Base-by-base conservation (phyloP, 2,113 vertebrate genomes). In the Antigone vipio region DNA sequence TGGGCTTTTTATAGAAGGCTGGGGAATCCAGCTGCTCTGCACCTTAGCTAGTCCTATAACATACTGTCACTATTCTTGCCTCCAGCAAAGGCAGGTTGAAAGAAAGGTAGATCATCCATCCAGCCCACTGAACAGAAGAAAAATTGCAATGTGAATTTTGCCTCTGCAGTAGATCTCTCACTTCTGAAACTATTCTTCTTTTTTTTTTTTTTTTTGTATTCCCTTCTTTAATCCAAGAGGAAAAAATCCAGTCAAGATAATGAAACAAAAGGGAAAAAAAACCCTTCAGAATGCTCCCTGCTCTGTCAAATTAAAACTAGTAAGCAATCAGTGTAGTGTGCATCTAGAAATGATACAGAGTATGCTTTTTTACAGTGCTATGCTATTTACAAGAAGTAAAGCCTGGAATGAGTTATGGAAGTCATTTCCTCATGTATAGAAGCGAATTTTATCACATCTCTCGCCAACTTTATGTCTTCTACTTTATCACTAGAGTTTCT, bases 371-470 rank as follows among this genome's bases (percentile, higher is more conserved):
- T 82, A 89, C 71, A 66, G 75, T 91, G 78, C 76, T 75, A 19
- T 50, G 74, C 88, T 95, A 91, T 96, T 96, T 96, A 97, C 89
- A 93, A 86, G 79, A 86, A 87, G 93, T 92, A 95, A 95, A 95
- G 87, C 77, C 83, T 91, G 86, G 76, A 96, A 87, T 94, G 97
- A 97, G 69, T 97, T 95, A 95, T 95, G 86, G 92, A 87, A 96
- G 92, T 92, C 92, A 93, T 97, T 97, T 95, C 86, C 91, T 91
- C 94, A 73, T 95, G 95, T 95, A 92, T 81, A 79, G 89, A 91
- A 93, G 92, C 29, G 95, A 85, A 96, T 97, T 97, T 97, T 97
- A 97, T 97, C 95, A 87, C 93, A 93, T 81, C 91, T 92, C 95
- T 95, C 62, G 74, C 91, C 89, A 93, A 87, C 76, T 97, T 97